Evolutionary conservation across 2,797 vertebrate species (phyloP), one percentile per base, ranked within the genome.

Genomic region (Pipistrellus nathusii): DNA sequence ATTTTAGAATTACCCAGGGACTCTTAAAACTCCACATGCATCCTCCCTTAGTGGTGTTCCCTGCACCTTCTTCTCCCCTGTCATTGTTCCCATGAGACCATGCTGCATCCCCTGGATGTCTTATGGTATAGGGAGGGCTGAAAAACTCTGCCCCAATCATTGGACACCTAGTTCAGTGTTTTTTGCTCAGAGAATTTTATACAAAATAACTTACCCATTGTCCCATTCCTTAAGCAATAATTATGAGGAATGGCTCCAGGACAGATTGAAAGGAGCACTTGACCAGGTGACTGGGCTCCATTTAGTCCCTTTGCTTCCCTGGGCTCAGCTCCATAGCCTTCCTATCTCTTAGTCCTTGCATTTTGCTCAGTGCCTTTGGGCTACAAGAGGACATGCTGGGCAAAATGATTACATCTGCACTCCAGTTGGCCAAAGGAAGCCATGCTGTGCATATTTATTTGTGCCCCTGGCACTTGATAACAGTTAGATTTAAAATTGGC

Each of bases 361-460:
- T 71, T 94, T 92, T 95, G 68, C 68, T 85, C 5, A 0, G 64
- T 78, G 62, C 59, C 73, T 82, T 93, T 95, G 93, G 75, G 73
- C 72, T 91, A 73, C 64, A 53, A 51, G 85, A 95, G 51, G 81
- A 38, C 87, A 0, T 88, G 90, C 95, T 96, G 87, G 92, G 93
- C 1, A 15, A 80, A 93, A 85, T 95, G 93, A 94, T 92, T 93
- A 48, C 64, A 90, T 85, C 51, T 83, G 53, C 46, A 0, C 23
- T 59, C 82, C 92, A 95, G 85, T 68, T 95, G 96, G 97, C 95
- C 93, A 88, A 85, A 64, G 88, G 85, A 95, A 88, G 57, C 64
- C 91, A 69, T n/a, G 77, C 93, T 95, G 94, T 78, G 88, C 75
- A 4, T 93, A 94, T 85, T 95, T 96, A 83, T 93, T 94, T 96